A percentile compares a stretch with the other conserved stretches of the same genome.
phyloP scores from a whole-genome alignment of 2,797 vertebrate species.

The Arctocebus calabarensis region DNA sequence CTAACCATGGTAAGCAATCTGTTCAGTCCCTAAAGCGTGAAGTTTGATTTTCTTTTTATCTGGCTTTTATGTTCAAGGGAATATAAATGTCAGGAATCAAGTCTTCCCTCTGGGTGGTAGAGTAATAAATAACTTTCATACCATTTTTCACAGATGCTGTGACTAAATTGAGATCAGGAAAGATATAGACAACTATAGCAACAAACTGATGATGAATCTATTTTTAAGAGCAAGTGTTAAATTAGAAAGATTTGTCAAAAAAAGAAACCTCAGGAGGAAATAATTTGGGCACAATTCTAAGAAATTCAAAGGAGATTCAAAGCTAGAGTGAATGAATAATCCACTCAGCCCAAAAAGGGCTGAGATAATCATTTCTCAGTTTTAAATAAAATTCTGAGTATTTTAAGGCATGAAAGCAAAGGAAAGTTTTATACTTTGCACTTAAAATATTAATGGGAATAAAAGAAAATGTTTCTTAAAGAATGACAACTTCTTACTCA shows the following conservation, averaged over 20 bases:
- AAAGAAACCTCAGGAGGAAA: slow-evolving; percentile 63
- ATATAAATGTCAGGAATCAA: slow-evolving; percentile 76
- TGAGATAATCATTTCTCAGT: slow-evolving; percentile 3
- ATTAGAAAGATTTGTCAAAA: slow-evolving; percentile 75
- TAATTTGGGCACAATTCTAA: slow-evolving; percentile 66
- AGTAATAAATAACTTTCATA: slow-evolving; percentile 78
- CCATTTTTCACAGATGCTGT: slow-evolving; percentile 77
- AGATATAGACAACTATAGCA: slow-evolving; percentile 74
- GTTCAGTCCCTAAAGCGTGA: slow-evolving; percentile 67
- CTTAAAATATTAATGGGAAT: slow-evolving; percentile 22
- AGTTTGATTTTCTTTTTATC: slow-evolving; percentile 76
- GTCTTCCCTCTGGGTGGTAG: slow-evolving; percentile 66
- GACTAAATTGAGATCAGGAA: slow-evolving; percentile 78
- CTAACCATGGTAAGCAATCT: slow-evolving; percentile 67
- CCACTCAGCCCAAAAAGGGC: background rate
- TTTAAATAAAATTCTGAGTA: slow-evolving; percentile 66
- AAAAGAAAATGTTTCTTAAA: slow-evolving; percentile 45
- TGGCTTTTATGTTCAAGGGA: slow-evolving; percentile 71
- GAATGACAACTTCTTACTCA: background rate
- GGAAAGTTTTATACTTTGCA: background rate
- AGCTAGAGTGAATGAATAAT: slow-evolving; percentile 66
- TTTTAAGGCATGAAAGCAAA: slow-evolving; percentile 45
- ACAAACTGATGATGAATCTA: slow-evolving; percentile 74
- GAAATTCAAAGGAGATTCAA: slow-evolving; percentile 63
- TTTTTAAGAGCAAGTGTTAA: slow-evolving; percentile 79